Conservation (phyloP, 2,113 vertebrate species). For the Pseudopipra pipra region DNA sequence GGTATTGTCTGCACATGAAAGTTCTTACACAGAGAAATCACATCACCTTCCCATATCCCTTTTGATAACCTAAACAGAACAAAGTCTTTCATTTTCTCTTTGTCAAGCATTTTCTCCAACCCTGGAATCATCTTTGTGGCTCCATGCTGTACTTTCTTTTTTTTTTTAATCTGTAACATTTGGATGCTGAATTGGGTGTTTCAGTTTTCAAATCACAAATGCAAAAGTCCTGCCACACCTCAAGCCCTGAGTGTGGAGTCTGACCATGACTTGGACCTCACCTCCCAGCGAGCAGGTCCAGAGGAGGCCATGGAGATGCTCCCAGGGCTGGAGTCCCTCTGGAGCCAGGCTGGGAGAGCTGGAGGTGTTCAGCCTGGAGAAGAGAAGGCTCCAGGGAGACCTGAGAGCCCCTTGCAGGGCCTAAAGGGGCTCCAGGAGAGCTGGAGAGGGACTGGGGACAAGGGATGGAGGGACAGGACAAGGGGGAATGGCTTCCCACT, state of each 20-base stretch:
- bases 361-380: background rate
- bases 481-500: background rate
- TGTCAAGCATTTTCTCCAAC: background rate
- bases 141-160: background rate
- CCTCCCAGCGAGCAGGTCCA: background rate
- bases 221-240: background rate
- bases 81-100: background rate
- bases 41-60: background rate
- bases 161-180: background rate
- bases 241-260: background rate
- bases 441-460: background rate
- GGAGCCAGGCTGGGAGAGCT: background rate
- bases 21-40: background rate
- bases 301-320: background rate
- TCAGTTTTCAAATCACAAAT: background rate
- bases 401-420: rapidly evolving
- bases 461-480: background rate
- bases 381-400: rapidly evolving
- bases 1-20: background rate
- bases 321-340: background rate
- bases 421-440: background rate
- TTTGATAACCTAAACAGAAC: background rate
- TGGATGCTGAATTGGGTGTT: background rate
- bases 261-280: background rate
- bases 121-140: background rate